A percentile compares a stretch with the other conserved stretches of the same genome.
Evolutionary conservation across 2,888 invertebrate genomes (phyloP).

Genomic region (Brachyopa scutellaris): DNA sequence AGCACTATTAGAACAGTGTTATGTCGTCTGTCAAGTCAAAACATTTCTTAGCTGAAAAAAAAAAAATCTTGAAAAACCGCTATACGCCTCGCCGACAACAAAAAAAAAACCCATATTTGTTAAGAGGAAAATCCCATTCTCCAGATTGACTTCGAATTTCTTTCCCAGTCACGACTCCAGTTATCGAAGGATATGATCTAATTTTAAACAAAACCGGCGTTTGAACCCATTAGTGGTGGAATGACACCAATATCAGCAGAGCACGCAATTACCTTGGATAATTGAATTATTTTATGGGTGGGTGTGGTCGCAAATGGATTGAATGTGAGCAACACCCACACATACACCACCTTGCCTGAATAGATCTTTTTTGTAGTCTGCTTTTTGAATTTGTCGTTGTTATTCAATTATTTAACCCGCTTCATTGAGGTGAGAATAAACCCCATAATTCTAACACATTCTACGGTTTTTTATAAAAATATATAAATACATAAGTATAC

Average conservation of each 20-base stretch:
- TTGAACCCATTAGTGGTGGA: constrained; percentile 22
- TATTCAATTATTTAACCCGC: constrained; percentile 30
- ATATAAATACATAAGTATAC: no score
- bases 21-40: no score
- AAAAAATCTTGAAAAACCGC: no score
- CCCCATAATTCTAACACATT: not conserved
- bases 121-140: no score
- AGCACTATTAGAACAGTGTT: no score
- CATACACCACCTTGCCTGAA: not conserved
- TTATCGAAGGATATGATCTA: not conserved
- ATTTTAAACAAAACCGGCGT: constrained; percentile 14
- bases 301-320: constrained; percentile 43
- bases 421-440: constrained; percentile 4
- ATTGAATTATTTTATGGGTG: constrained; percentile 45
- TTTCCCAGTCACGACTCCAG: no score
- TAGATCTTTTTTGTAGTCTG: constrained; percentile 17
- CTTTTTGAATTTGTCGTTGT: not conserved
- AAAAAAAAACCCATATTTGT: no score
- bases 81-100: no score
- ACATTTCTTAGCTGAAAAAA: no score
- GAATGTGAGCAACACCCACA: constrained; percentile 13
- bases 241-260: constrained; percentile 14
- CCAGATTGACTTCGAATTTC: no score
- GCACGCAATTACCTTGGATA: constrained; percentile 44
- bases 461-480: not conserved